Percentiles rank a stretch among this genome's conserved stretches.
These are phyloP conservation scores for Malthinus seriepunctatus DNA, from an alignment of 2,888 invertebrate genomes.

Conservation along the genomic window DNA sequence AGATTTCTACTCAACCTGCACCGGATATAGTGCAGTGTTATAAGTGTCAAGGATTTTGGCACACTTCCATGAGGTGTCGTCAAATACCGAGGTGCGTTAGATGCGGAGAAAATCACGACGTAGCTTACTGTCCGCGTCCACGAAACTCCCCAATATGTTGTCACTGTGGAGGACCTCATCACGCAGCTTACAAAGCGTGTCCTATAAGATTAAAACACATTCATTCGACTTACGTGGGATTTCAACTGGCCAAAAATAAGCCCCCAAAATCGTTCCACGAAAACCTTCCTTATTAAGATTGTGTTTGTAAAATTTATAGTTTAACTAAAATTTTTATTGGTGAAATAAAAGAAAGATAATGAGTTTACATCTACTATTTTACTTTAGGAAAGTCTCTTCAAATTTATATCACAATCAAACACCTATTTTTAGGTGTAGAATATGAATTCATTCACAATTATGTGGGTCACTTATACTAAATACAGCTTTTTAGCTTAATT, in stretches of 20 bases:
- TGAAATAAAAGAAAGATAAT: no score
- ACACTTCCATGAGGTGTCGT: conserved; percentile 55
- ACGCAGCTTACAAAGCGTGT: conserved; percentile 57
- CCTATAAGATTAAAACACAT: conserved; percentile 56
- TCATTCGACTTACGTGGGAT: conserved; percentile 54
- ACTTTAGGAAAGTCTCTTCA: no score
- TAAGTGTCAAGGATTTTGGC: conserved; percentile 61
- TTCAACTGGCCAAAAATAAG: conserved; percentile 47
- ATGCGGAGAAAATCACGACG: conserved; percentile 59
- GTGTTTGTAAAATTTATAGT: no score
- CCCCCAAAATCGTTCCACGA: conserved; percentile 6
- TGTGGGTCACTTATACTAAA: no score
- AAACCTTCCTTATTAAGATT: not conserved
- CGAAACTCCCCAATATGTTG: conserved; percentile 58
- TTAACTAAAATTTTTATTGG: no score
- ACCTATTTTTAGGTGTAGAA: no score
- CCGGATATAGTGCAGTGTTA: conserved; percentile 58
- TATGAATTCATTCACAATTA: no score
- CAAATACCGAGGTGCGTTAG: conserved; percentile 53
- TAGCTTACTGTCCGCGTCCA: conserved; percentile 56
- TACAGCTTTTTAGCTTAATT: no score
- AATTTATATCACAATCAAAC: no score
- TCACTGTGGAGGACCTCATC: conserved; percentile 59
- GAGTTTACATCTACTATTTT: no score
- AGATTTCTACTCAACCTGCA: conserved; percentile 46